phyloP scores from a whole-genome alignment of 2,888 invertebrate genomes.

The Scaptomyza flava region DNA sequence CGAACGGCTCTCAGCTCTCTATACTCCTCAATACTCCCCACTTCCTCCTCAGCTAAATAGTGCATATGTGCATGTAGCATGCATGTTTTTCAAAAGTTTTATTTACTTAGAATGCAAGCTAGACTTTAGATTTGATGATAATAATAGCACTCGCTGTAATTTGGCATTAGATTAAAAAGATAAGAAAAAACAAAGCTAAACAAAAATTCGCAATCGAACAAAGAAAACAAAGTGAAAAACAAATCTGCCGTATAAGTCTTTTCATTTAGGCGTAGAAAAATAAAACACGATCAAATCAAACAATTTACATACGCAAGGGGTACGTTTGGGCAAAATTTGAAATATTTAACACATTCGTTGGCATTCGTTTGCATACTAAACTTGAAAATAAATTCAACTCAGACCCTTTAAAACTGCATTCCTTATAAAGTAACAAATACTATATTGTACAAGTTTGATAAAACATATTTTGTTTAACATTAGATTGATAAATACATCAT shows the following conservation, averaged over 20 bases:
- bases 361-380: too few species aligned
- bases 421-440: too few species aligned
- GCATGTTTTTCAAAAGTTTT: too few species aligned
- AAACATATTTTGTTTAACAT: neutral
- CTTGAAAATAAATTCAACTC: too few species aligned
- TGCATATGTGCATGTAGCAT: neutral
- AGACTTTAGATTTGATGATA: neutral
- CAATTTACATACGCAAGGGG: neutral
- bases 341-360: neutral
- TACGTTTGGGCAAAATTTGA: neutral
- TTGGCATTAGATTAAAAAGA: neutral
- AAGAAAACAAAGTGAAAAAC: neutral
- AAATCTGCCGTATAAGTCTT: neutral
- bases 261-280: too few species aligned
- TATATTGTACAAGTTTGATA: neutral
- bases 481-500: neutral
- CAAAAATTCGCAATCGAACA: neutral
- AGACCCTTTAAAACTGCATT: too few species aligned
- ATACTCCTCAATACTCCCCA: neutral
- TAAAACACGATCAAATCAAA: neutral
- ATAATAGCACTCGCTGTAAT: neutral
- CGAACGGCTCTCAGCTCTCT: constrained; percentile 9
- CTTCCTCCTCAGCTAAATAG: neutral
- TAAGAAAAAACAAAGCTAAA: neutral
- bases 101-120: constrained; percentile 4